Conservation (phyloP, 2,113 vertebrate species). For the Platichthys stellatus region DNA sequence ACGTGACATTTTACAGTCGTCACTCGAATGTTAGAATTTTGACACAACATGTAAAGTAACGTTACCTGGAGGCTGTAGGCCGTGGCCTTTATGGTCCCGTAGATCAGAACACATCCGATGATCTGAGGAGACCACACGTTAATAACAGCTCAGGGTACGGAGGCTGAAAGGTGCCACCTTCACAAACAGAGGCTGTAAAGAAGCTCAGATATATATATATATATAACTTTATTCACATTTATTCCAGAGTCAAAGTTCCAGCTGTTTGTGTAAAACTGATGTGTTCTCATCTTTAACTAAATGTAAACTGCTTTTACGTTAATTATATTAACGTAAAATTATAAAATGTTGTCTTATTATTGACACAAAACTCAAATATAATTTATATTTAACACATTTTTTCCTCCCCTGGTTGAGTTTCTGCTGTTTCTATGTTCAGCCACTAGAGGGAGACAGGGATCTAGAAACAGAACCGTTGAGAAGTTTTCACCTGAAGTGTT, state of each 20-base stretch:
- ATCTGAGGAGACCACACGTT: constrained; percentile 42
- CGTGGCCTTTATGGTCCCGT: background rate
- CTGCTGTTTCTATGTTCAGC: background rate
- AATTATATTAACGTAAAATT: too few relatives aligned
- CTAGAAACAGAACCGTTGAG: background rate
- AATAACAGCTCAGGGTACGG: background rate
- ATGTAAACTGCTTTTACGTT: background rate
- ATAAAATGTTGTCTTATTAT: too few relatives aligned
- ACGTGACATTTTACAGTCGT: too few relatives aligned
- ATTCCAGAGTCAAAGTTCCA: too few relatives aligned
- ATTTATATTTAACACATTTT: background rate
- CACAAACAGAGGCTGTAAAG: background rate
- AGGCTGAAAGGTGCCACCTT: background rate
- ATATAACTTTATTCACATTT: too few relatives aligned
- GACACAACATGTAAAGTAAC: background rate
- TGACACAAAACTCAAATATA: too few relatives aligned
- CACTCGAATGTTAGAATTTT: background rate
- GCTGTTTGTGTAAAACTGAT: too few relatives aligned
- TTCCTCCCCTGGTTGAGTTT: background rate
- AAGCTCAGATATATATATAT: too few relatives aligned
- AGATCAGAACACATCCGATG: constrained; percentile 50
- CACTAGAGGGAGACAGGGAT: constrained; percentile 28
- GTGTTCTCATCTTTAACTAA: too few relatives aligned
- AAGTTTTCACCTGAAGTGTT: too few relatives aligned
- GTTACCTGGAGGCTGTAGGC: constrained; percentile 12